These are phyloP conservation scores for Hydractinia symbiolongicarpus DNA, from an alignment of 30 jellyfish, hydroid and myxozoan genomes.

Conservation along the genomic window DNA sequence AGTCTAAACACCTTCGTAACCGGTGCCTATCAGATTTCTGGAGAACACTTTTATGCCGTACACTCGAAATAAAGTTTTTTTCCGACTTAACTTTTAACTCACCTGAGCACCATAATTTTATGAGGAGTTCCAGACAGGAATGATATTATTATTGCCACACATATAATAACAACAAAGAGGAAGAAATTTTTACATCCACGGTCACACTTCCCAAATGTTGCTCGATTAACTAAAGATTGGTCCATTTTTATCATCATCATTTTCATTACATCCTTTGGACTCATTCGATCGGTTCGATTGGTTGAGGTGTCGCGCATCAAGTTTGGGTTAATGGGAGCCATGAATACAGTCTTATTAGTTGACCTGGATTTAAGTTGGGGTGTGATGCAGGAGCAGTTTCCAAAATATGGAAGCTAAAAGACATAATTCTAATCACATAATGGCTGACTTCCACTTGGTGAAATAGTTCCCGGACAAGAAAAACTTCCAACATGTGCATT, in stretches of 20 bases:
- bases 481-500: too few species aligned
- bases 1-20: too few species aligned
- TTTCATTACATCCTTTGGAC: background rate
- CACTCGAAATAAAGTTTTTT: too few species aligned
- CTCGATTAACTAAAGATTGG: conserved; percentile 25
- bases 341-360: too few species aligned
- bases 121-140: conserved; percentile 75
- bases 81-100: background rate
- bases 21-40: background rate
- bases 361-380: background rate
- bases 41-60: too few species aligned
- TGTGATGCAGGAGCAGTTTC: conserved; percentile 15
- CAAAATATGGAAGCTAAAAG: background rate
- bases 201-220: conserved; percentile 80
- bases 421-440: too few species aligned
- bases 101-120: conserved; percentile 75
- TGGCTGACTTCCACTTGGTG: too few species aligned
- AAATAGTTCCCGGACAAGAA: too few species aligned
- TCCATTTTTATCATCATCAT: background rate
- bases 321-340: too few species aligned
- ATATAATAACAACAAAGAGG: conserved; percentile 30
- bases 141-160: conserved; percentile 23
- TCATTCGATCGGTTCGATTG: background rate
- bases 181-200: conserved; percentile 63
- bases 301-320: too few species aligned